Conservation (phyloP, 2,888 invertebrate species). For the Shargacucullia verbasci region DNA sequence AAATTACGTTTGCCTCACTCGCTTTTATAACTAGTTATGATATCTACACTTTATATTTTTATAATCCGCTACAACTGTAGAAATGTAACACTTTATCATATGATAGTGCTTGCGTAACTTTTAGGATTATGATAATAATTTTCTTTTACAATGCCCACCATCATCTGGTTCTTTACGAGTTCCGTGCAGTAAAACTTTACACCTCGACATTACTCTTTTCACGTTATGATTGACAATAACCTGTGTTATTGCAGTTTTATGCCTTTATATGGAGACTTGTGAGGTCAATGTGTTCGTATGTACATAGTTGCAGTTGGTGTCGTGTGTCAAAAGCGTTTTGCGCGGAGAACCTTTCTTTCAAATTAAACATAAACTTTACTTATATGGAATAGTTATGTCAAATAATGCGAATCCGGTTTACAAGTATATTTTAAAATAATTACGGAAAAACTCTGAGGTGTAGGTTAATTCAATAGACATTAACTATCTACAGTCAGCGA, state of each 20-base stretch:
- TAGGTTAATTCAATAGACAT: neutral
- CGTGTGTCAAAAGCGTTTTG: neutral
- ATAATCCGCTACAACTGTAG: constrained; percentile 29
- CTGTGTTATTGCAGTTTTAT: constrained; percentile 57
- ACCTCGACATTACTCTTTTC: constrained; percentile 48
- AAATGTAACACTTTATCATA: constrained; percentile 39
- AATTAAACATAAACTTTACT: neutral
- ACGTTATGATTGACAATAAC: constrained; percentile 60
- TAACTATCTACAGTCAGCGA: no score
- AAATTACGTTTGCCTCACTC: neutral
- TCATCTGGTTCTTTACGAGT: constrained; percentile 50
- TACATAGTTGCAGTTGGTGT: neutral
- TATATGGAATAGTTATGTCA: constrained; percentile 5
- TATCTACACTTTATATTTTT: constrained; percentile 14
- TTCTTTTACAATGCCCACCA: constrained; percentile 44
- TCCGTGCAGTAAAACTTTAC: constrained; percentile 54
- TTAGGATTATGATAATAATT: constrained; percentile 46
- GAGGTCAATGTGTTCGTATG: constrained; percentile 17
- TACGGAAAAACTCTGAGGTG: constrained; percentile 5
- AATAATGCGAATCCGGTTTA: neutral
- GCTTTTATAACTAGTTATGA: constrained; percentile 7
- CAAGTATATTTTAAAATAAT: constrained; percentile 36
- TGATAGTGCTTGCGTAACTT: constrained; percentile 43
- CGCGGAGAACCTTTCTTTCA: neutral
- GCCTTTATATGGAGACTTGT: constrained; percentile 39